Conservation (phyloP, 2,797 vertebrate genomes). For the Darevskia mixta region DNA sequence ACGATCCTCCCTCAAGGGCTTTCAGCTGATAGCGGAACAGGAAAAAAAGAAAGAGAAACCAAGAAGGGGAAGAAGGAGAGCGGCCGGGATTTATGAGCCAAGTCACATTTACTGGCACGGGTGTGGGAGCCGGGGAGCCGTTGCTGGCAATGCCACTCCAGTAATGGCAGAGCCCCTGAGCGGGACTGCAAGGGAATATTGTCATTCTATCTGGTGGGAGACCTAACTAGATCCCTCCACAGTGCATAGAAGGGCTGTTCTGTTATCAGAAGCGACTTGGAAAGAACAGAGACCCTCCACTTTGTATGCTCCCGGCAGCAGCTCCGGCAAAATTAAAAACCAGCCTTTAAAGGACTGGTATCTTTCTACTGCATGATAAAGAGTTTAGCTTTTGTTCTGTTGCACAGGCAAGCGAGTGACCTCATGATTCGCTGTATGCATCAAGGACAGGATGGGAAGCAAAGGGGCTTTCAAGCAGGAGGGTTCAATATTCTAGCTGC, state of each 20-base stretch:
- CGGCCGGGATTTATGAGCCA: neutral
- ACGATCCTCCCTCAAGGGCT: neutral
- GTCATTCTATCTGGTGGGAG: too few species aligned
- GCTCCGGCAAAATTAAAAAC: neutral
- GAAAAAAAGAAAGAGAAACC: too few species aligned
- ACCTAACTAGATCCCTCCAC: neutral
- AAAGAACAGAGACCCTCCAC: neutral
- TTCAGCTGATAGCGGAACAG: neutral
- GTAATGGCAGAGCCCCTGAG: too few species aligned
- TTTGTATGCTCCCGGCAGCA: neutral
- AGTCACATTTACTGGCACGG: neutral
- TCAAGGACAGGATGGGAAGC: neutral
- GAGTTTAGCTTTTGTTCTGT: neutral
- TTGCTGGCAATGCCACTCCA: neutral
- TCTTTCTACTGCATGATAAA: conserved; percentile 11
- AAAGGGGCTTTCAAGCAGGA: neutral
- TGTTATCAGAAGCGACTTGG: neutral
- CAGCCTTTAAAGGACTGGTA: neutral
- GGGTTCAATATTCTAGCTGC: neutral
- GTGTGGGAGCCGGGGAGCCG: neutral
- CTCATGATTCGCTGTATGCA: neutral
- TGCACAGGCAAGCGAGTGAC: neutral
- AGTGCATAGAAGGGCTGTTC: neutral
- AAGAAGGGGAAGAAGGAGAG: neutral
- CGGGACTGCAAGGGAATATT: neutral